Evolutionary conservation across 2,113 vertebrate species (phyloP).

Genomic region (Burhinus bistriatus): DNA sequence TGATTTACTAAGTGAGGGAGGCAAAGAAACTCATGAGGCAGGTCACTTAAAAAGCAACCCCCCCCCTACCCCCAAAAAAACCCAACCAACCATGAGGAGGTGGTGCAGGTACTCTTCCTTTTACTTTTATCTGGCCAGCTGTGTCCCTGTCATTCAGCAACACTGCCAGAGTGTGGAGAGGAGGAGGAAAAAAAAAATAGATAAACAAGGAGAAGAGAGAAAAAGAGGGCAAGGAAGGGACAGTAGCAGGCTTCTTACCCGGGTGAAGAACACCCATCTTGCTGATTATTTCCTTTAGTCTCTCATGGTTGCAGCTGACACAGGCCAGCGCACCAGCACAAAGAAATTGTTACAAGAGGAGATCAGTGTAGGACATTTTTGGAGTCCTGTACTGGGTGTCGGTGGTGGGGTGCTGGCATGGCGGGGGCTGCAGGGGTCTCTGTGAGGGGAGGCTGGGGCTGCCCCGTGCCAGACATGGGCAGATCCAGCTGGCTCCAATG

Average conservation of each 20-base stretch:
- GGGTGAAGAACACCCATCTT: neutral
- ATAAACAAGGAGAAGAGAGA: neutral
- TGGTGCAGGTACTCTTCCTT: neutral
- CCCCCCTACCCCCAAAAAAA: neutral
- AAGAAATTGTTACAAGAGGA: neutral
- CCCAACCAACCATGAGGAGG: neutral
- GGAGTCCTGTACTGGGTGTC: neutral
- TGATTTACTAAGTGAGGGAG: neutral
- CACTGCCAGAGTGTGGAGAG: neutral
- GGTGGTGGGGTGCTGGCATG: neutral
- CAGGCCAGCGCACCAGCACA: neutral
- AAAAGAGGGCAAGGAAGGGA: neutral
- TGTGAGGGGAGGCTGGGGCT: neutral
- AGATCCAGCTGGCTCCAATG: neutral
- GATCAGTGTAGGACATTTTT: neutral
- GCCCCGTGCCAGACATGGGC: rapidly evolving
- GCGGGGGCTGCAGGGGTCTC: neutral
- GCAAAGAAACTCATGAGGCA: neutral
- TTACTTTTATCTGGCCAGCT: neutral
- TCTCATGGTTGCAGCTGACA: neutral
- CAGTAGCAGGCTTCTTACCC: neutral
- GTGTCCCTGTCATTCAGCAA: neutral
- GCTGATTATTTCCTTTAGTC: neutral
- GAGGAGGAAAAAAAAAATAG: neutral
- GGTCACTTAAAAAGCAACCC: neutral